Evolutionary conservation across 2,888 invertebrate genomes (phyloP), one percentile per base, ranked within the genome.

Genomic region (Bombylius discolor): DNA sequence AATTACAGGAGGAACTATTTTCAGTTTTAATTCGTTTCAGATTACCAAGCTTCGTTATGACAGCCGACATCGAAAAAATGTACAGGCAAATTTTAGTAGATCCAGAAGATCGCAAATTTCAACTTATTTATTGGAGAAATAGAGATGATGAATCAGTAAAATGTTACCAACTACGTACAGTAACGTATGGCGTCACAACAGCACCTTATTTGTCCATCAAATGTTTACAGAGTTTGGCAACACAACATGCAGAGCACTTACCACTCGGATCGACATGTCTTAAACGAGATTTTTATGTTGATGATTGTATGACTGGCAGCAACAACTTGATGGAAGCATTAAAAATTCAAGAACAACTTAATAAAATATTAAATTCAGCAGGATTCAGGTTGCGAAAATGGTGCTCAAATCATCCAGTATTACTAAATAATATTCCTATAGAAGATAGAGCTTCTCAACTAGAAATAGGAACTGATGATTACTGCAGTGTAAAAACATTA

Each of bases 51-150:
- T 47, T 47, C 8, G 47, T 31, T 6, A 14, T 47, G 5, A 23
- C 47, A 11, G 50, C 61, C 1, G 66, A 67, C 49, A 59, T 68
- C 11, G 49, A 53, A 4, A 59, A 64, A 55, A 65, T 66, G 60
- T 66, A 63, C 52, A 59, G 60, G 0, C 64, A 65, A 56, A 62
- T 66, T 9, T 3, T 48, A 7, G 49, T 64, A 3, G 33, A 58
- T 33, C 55, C 58, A 6, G 51, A 53, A 4, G 57, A 66, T 12
- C 44, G 47, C 8, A 53, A 62, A 47, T 61, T 58, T 34, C 59
- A 63, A 13, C 42, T 61, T 14, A 62, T 61, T 9, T 32, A 65
- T 1, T 63, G 62, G 61, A 51, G 62, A 47, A 34, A 48, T 1
- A 50, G 47, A 48, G 53, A 52, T 12, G 9, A 45, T 6, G 48